Evolutionary conservation across 2,797 vertebrate species (phyloP), one percentile per base, ranked within the genome.

Genomic region (Poecilia wingei): DNA sequence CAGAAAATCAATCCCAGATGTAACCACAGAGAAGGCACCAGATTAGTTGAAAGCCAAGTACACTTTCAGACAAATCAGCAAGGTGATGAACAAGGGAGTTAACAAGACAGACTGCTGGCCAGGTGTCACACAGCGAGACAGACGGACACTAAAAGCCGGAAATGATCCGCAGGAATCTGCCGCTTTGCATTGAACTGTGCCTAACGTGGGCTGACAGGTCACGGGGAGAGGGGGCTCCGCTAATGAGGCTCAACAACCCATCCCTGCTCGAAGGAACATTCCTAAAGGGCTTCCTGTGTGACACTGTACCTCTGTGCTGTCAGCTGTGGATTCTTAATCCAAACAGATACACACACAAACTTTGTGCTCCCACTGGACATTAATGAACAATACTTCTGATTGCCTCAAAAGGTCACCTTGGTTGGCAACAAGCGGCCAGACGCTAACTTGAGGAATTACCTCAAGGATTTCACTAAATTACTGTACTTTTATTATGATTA

Each of bases 221-320:
- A 93, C 95, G 92, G 88, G 82, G 90, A 92, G 95, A 95, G 91
- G 96, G 95, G 86, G 86, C 90, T 93, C 92, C 91, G 93, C 96
- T 97, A 97, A 96, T 95, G 94, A 96, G 95, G 95, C 79, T 94
- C 87, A 95, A 91, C 93, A 90, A 93, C 85, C 94, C 95, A 95
- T 96, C 97, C 96, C 96, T 94, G 91, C 84, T 93, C 95, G 83
- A 92, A 94, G 93, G 95, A 96, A 96, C 93, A 95, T 97, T 97
- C 96, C 94, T 82, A 91, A 91, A 87, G 90, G 91, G 88, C 89
- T 88, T 91, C 85, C 84, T 85, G 87, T 93, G 95, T 94, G 95
- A 97, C 95, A 96, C 94, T 95, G 91, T 82, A 89, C 91, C 79
- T 87, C 90, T 85, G 91, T 75, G 84, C 88, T 92, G 92, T 93